These are phyloP conservation scores for Eciton burchellii DNA, from an alignment of 1,140 invertebrate genomes.

Conservation along the genomic window DNA sequence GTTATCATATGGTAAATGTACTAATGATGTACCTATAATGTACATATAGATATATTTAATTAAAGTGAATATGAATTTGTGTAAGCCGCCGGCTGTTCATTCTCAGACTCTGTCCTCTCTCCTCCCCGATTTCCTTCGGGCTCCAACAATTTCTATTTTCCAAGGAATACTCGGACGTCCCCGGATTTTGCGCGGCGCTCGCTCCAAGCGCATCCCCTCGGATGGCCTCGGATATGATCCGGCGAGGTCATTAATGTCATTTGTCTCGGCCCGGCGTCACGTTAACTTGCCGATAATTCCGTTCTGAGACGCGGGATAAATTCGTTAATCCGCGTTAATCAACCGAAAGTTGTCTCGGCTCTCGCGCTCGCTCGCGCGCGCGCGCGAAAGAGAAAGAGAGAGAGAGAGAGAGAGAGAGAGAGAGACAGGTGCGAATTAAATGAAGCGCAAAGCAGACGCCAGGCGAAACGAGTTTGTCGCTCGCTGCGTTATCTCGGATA, in stretches of 20 bases:
- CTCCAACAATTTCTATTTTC: background rate
- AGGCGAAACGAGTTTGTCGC: slow-evolving; percentile 12
- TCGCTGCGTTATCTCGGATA: slow-evolving; percentile 31
- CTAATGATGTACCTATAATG: slow-evolving; percentile 85
- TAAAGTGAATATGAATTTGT: slow-evolving; percentile 85
- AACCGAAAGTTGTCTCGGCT: slow-evolving; percentile 28
- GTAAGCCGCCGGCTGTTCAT: slow-evolving; percentile 61
- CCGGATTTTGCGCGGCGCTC: background rate
- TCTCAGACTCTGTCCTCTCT: slow-evolving; percentile 6
- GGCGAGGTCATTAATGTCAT: slow-evolving; percentile 36
- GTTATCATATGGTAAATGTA: slow-evolving; percentile 82
- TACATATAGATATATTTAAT: slow-evolving; percentile 85
- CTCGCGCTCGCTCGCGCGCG: too few relatives aligned
- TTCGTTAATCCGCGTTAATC: slow-evolving; percentile 28
- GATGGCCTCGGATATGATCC: too few relatives aligned
- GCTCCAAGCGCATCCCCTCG: too few relatives aligned
- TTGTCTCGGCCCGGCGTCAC: slow-evolving; percentile 3
- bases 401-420: too few relatives aligned
- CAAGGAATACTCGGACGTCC: background rate
- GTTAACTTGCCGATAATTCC: slow-evolving; percentile 36
- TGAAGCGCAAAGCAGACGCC: background rate
- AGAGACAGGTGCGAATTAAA: slow-evolving; percentile 24
- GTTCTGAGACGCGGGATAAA: slow-evolving; percentile 11
- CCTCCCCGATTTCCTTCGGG: background rate
- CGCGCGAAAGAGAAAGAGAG: too few relatives aligned